phyloP scores from a whole-genome alignment of 2,797 vertebrate genomes.

The Neosilurus mollespiculum region DNA sequence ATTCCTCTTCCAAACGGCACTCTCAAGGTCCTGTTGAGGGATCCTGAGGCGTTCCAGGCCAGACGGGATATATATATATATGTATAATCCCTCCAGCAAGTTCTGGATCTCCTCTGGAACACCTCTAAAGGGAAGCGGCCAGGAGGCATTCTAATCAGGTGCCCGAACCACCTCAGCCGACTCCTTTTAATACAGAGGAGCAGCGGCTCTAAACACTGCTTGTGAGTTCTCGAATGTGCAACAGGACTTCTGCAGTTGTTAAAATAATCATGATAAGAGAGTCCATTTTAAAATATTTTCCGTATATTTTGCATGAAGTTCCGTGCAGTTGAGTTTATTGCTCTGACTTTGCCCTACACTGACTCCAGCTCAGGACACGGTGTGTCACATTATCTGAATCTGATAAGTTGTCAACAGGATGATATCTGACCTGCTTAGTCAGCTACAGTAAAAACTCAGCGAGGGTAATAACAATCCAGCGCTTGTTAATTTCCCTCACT shows the following conservation, averaged over 20 bases:
- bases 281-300: not conserved
- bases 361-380: not conserved
- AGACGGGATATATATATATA: too few relatives aligned
- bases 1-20: too few relatives aligned
- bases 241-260: not conserved
- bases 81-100: too few relatives aligned
- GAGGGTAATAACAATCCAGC: slow-evolving; percentile 14
- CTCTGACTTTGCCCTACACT: not conserved
- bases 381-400: not conserved
- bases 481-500: not conserved
- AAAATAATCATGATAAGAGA: not conserved
- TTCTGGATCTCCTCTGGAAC: too few relatives aligned
- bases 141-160: too few relatives aligned
- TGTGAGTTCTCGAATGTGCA: not conserved
- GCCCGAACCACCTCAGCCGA: too few relatives aligned
- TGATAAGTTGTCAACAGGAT: not conserved
- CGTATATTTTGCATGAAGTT: not conserved
- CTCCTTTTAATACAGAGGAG: too few relatives aligned
- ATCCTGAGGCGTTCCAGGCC: too few relatives aligned
- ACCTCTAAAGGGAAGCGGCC: too few relatives aligned
- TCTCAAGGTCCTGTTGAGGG: too few relatives aligned
- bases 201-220: too few relatives aligned
- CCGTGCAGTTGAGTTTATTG: not conserved
- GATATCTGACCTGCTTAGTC: not conserved
- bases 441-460: not conserved